phyloP scores from a whole-genome alignment of 2,888 invertebrate species.

The Dioctria linearis region DNA sequence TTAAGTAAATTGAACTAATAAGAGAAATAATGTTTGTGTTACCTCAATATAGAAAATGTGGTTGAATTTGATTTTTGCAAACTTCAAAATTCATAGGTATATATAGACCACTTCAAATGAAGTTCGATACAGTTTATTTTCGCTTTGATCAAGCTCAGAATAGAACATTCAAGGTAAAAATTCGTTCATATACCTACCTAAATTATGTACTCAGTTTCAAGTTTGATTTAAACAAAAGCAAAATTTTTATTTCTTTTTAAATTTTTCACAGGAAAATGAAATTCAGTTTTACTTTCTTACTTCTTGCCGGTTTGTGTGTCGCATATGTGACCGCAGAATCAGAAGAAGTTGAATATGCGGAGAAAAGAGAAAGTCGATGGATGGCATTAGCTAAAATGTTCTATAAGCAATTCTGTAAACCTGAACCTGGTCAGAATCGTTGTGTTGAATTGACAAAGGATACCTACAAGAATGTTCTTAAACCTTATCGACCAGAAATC shows the following conservation, averaged over 20 bases:
- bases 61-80: too few species aligned
- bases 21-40: too few species aligned
- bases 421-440: constrained; percentile 10
- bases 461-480: constrained; percentile 30
- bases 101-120: too few species aligned
- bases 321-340: background rate
- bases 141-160: too few species aligned
- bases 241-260: background rate
- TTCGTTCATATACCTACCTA: too few species aligned
- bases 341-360: background rate
- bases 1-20: too few species aligned
- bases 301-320: constrained; percentile 20
- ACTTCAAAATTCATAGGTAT: too few species aligned
- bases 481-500: constrained; percentile 17
- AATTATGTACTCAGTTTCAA: background rate
- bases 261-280: constrained; percentile 22
- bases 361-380: constrained; percentile 11
- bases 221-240: background rate
- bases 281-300: constrained; percentile 12
- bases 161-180: too few species aligned
- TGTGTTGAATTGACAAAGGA: constrained; percentile 36
- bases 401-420: constrained; percentile 22
- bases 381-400: constrained; percentile 14
- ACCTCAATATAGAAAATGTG: too few species aligned
- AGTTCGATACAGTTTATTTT: too few species aligned